phyloP scores from a whole-genome alignment of 92 coral and sea anemone genomes.

The Meandrina meandrites region DNA sequence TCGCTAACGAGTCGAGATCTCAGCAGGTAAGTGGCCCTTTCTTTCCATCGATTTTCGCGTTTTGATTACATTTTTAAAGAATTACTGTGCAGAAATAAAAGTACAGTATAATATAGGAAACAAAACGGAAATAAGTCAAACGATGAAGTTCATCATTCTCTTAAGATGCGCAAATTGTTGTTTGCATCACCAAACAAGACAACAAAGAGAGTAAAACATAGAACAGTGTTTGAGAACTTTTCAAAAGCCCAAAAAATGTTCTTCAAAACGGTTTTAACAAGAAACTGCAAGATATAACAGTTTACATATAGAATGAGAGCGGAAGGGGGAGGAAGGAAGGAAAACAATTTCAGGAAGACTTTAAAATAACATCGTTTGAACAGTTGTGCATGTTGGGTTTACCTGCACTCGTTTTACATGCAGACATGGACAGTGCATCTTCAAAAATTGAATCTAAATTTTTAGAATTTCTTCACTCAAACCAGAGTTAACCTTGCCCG shows the following conservation, averaged over 20 bases:
- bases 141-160: background rate
- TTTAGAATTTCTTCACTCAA: background rate
- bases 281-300: background rate
- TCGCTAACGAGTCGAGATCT: background rate
- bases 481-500: no score
- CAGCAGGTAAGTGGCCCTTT: background rate
- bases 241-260: background rate
- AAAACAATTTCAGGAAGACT: background rate
- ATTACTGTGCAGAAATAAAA: background rate
- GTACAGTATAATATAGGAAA: background rate
- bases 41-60: background rate
- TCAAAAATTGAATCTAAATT: background rate
- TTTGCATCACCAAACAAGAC: background rate
- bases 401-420: background rate
- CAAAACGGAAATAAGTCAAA: background rate
- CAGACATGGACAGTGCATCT: background rate
- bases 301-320: background rate
- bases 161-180: background rate
- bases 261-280: background rate
- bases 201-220: background rate
- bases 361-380: background rate
- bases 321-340: slow-evolving; percentile 16
- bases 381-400: background rate
- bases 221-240: background rate
- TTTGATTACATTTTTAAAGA: background rate